These are phyloP conservation scores for Protaetia brevitarsis DNA, from an alignment of 1,140 invertebrate species.

Conservation along the genomic window DNA sequence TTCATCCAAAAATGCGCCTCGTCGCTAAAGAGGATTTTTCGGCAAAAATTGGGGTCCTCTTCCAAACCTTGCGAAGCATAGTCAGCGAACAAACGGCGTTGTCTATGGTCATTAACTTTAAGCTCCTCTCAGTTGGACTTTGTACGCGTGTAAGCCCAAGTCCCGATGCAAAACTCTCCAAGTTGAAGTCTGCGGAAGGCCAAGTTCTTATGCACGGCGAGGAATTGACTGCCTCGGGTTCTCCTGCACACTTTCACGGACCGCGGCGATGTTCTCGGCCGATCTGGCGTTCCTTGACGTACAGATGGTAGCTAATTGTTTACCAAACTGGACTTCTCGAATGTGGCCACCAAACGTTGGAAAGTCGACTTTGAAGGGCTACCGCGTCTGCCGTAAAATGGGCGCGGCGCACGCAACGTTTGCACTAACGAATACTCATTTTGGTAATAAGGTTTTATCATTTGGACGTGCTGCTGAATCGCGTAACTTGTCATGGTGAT, in stretches of 20 bases:
- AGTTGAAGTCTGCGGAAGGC: constrained; percentile 27
- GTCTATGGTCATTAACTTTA: constrained; percentile 40
- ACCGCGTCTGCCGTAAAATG: too few species aligned
- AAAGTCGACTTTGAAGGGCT: constrained; percentile 26
- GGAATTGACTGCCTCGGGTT: constrained; percentile 30
- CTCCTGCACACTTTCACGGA: constrained; percentile 31
- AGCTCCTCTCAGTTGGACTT: constrained; percentile 45
- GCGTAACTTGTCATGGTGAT: constrained; percentile 19
- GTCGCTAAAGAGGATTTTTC: constrained; percentile 33
- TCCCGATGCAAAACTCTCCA: constrained; percentile 29
- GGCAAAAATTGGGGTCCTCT: constrained; percentile 33
- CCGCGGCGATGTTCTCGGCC: constrained; percentile 30
- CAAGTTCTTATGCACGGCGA: constrained; percentile 27
- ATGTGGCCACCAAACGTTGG: constrained; percentile 24
- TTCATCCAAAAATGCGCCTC: constrained; percentile 42
- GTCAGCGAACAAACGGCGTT: constrained; percentile 39
- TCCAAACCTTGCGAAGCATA: constrained; percentile 38
- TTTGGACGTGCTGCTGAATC: constrained; percentile 19
- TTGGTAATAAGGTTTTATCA: constrained; percentile 24
- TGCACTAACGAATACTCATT: constrained; percentile 21
- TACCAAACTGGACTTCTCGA: too few species aligned
- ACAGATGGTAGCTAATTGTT: too few species aligned
- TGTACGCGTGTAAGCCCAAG: constrained; percentile 28
- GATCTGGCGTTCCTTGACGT: constrained; percentile 24
- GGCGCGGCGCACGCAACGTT: neutral